Conservation (phyloP, 2,888 invertebrate species). For the Pyrrhia umbra region DNA sequence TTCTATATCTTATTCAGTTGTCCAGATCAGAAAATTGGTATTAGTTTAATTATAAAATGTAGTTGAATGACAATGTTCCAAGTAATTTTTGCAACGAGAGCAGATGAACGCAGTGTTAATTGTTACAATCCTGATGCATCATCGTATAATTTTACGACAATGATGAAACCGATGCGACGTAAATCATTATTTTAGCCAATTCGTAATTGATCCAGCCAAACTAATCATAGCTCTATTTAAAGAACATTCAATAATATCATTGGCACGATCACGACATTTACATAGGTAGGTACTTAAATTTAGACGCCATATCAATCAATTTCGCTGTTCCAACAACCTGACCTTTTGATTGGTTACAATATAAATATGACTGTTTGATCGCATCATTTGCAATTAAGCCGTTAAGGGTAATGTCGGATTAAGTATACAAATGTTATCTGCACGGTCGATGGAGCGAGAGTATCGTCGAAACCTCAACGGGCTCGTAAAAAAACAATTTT, state of each 20-base stretch:
- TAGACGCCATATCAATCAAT: slow-evolving; percentile 50
- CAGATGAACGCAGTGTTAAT: no score
- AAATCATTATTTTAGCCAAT: slow-evolving; percentile 7
- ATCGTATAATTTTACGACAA: not conserved
- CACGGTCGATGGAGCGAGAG: slow-evolving; percentile 23
- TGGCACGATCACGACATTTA: slow-evolving; percentile 37
- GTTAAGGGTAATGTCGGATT: slow-evolving; percentile 39
- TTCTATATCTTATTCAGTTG: no score
- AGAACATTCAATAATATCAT: slow-evolving; percentile 24
- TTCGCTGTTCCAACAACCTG: slow-evolving; percentile 32
- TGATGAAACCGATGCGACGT: not conserved
- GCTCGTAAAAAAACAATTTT: slow-evolving; percentile 56
- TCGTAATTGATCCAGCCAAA: slow-evolving; percentile 24
- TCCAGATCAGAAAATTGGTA: no score
- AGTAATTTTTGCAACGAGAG: no score
- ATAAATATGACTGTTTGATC: slow-evolving; percentile 26
- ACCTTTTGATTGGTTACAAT: slow-evolving; percentile 37
- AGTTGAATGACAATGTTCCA: no score
- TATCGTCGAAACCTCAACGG: slow-evolving; percentile 41
- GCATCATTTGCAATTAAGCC: slow-evolving; percentile 37
- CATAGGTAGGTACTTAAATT: slow-evolving; percentile 24
- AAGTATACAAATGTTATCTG: slow-evolving; percentile 48
- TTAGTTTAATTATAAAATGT: no score
- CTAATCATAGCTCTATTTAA: slow-evolving; percentile 9
- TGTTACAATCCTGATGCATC: not conserved